These are phyloP conservation scores for Machaerirhynchus nigripectus DNA, from an alignment of 2,113 vertebrate genomes.

Conservation along the genomic window DNA sequence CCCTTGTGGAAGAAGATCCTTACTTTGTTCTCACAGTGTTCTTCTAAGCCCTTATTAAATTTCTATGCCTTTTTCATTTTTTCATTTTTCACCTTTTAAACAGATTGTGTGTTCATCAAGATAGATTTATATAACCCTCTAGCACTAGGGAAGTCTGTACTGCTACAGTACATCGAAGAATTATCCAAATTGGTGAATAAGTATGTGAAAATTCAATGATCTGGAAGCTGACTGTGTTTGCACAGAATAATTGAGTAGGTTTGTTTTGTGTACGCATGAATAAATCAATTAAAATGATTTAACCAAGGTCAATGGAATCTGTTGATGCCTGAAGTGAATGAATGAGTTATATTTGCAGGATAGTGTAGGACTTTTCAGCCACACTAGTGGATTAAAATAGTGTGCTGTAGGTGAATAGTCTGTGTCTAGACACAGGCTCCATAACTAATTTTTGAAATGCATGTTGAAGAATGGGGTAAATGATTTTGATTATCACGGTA, in stretches of 20 bases:
- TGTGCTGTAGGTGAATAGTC: not conserved
- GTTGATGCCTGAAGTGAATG: conserved; percentile 9
- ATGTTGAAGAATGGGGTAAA: not conserved
- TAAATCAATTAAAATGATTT: conserved; percentile 41
- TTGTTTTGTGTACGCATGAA: conserved; percentile 26
- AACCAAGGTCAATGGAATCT: conserved; percentile 9
- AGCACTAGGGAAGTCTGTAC: not conserved
- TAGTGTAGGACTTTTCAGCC: not conserved
- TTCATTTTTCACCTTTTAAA: not conserved
- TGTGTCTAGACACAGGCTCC: not conserved
- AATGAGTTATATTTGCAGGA: not conserved
- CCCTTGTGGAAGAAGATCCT: not conserved
- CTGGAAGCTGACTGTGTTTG: conserved; percentile 42
- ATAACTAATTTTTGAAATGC: not conserved
- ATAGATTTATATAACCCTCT: not conserved
- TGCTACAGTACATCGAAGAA: not conserved
- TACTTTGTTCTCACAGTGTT: not conserved
- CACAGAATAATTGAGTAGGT: conserved; percentile 29
- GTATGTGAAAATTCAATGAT: conserved; percentile 26
- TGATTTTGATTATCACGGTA: not conserved
- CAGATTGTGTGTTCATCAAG: not conserved
- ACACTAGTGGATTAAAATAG: not conserved
- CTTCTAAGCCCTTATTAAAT: not conserved
- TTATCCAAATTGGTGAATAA: conserved; percentile 16
- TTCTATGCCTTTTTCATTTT: not conserved